phyloP scores from a whole-genome alignment of 2,888 invertebrate genomes.

The Leptogaster cylindrica region DNA sequence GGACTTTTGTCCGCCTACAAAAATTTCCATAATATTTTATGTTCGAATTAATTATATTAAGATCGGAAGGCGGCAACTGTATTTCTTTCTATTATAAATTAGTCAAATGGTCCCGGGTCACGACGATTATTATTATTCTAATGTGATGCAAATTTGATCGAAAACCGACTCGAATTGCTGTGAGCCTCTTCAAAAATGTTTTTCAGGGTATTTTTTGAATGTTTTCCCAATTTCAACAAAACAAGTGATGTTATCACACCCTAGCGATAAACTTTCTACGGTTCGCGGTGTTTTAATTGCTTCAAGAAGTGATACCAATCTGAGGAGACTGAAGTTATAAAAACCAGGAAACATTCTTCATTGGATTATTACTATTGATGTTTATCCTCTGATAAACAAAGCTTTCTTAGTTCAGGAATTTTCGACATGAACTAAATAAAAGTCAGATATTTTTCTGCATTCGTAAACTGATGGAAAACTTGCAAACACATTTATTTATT shows the following conservation, averaged over 20 bases:
- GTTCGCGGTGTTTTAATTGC: constrained; percentile 27
- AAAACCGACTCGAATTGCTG: constrained; percentile 6
- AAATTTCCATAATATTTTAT: constrained; percentile 26
- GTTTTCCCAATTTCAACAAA: neutral
- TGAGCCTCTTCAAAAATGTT: constrained; percentile 1
- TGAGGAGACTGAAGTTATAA: constrained; percentile 4
- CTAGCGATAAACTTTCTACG: constrained; percentile 6
- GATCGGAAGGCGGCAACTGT: neutral
- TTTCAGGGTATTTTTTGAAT: neutral
- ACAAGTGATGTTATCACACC: constrained; percentile 13
- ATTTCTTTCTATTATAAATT: constrained; percentile 2
- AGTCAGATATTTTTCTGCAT: too few relatives aligned
- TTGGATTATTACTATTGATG: constrained; percentile 26
- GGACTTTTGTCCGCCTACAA: constrained; percentile 28
- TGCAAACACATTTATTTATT: too few relatives aligned
- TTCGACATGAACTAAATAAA: too few relatives aligned
- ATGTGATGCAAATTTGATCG: constrained; percentile 31
- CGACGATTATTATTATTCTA: constrained; percentile 26
- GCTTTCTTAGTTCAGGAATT: too few relatives aligned
- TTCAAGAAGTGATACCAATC: constrained; percentile 11
- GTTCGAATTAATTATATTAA: constrained; percentile 19
- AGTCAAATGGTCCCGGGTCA: neutral
- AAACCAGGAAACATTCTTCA: neutral
- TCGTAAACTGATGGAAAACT: too few relatives aligned
- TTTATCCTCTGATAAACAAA: neutral